Evolutionary conservation across 2,797 vertebrate species (phyloP), one percentile per base, ranked within the genome.

Genomic region (Heliangelus exortis): DNA sequence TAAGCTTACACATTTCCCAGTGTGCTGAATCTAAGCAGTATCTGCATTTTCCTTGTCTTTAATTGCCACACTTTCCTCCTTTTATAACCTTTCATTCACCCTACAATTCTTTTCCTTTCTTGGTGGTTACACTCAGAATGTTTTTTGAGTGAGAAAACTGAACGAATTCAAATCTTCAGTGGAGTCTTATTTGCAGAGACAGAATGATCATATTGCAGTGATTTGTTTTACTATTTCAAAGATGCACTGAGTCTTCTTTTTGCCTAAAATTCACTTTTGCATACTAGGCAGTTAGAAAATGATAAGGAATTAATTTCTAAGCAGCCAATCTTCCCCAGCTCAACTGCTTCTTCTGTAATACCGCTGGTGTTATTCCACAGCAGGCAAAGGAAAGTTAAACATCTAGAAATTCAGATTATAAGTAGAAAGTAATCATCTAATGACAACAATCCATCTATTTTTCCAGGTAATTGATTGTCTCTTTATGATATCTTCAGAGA

Each of bases 391-490:
- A 91, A 89, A 87, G 87, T 67, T 63, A 90, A 93, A 90, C 7
- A 0, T 31, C 51, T 51, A 66, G 58, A 72, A 90, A 55, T 28
- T 67, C 18, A 76, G 62, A 39, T 14, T 45, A 20, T 23, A 77
- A 48, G 68, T 58, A 69, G 41, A 91, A 85, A 87, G 39, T 39
- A 84, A 79, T 17, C 48, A 63, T 53, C 28, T 43, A 87, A 91
- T 54, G 62, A n/a, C 47, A 92, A 75, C 31, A 74, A 95, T 73
- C 3, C 34, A 62, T 93, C 51, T 81, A 48, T 91, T 97, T 96
- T 92, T 81, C 61, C 29, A 53, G 41, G 26, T 72, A 89, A 93
- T 5, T 59, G 34, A 87, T 21, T 90, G 45, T 23, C 47, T 82
- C 50, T 91, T 77, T 69, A 43, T 36, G n/a, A 92, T 84, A 78